A percentile compares a stretch with the other conserved stretches of the same genome.
phyloP scores from a whole-genome alignment of 1,140 invertebrate genomes.

The Rhizoglyphus robini region DNA sequence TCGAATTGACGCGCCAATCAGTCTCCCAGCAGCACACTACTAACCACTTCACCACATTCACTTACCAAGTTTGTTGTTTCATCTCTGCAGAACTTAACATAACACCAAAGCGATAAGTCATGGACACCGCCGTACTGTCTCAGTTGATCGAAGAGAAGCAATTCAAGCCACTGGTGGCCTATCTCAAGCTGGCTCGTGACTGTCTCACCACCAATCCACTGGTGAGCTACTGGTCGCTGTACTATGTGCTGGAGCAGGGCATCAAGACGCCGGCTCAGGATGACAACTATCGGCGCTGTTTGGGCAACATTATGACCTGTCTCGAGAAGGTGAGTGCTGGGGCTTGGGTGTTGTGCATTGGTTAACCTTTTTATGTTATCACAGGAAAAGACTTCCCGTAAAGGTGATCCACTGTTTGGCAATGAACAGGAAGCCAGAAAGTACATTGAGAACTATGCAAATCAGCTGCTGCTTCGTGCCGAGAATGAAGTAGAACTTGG shows the following conservation, averaged over 20 bases:
- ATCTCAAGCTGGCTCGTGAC: not conserved
- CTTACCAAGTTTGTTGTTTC: too few relatives aligned
- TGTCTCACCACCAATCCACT: not conserved
- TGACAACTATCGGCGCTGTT: too few relatives aligned
- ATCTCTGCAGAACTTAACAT: too few relatives aligned
- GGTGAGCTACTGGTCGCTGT: not conserved
- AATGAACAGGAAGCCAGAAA: not conserved
- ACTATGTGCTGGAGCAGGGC: not conserved
- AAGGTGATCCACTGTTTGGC: not conserved
- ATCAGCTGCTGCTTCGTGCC: not conserved
- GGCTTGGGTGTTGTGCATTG: not conserved
- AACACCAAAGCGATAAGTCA: too few relatives aligned
- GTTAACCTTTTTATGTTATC: not conserved
- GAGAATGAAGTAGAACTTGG: not conserved
- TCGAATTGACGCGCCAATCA: too few relatives aligned
- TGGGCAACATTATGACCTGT: not conserved
- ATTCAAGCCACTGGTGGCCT: not conserved
- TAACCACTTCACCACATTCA: too few relatives aligned
- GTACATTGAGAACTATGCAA: constrained; percentile 8
- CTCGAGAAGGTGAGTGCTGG: not conserved
- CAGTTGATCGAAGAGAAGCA: not conserved
- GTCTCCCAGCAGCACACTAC: too few relatives aligned
- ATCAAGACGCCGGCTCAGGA: not conserved
- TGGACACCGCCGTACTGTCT: too few relatives aligned
- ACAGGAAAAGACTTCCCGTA: not conserved